A percentile compares a stretch with the other conserved stretches of the same genome.
Evolutionary conservation across 2,113 vertebrate genomes (phyloP).

Genomic region (Caloenas nicobarica): DNA sequence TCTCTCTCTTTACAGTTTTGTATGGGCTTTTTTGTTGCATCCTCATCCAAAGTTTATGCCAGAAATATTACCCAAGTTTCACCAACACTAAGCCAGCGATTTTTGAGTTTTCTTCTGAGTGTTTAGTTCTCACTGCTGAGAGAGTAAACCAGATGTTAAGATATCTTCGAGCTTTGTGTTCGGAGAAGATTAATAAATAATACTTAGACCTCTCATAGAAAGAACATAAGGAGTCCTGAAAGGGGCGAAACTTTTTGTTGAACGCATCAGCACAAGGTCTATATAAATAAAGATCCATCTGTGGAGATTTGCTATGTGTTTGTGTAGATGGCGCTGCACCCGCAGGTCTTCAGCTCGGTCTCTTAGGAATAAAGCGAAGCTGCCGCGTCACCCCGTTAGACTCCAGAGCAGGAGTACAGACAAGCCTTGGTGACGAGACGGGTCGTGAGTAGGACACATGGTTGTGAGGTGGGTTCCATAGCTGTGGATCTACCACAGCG

Average conservation of each 20-base stretch:
- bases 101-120: background rate
- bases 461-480: background rate
- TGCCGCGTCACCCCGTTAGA: background rate
- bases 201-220: background rate
- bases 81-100: background rate
- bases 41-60: background rate
- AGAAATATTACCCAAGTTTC: background rate
- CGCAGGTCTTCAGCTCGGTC: background rate
- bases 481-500: background rate
- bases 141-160: conserved; percentile 28
- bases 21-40: background rate
- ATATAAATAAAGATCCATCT: background rate
- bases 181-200: conserved; percentile 22
- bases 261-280: background rate
- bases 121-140: background rate
- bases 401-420: rapidly evolving
- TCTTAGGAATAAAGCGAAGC: background rate
- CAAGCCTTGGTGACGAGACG: background rate
- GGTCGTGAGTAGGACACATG: background rate
- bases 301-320: background rate
- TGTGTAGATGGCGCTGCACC: background rate
- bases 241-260: background rate
- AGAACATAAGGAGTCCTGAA: background rate
- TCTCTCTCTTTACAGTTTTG: background rate
- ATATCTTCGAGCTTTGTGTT: conserved; percentile 19